Conservation (phyloP, 2,888 invertebrate genomes). For the Cryptocephalus moraei region DNA sequence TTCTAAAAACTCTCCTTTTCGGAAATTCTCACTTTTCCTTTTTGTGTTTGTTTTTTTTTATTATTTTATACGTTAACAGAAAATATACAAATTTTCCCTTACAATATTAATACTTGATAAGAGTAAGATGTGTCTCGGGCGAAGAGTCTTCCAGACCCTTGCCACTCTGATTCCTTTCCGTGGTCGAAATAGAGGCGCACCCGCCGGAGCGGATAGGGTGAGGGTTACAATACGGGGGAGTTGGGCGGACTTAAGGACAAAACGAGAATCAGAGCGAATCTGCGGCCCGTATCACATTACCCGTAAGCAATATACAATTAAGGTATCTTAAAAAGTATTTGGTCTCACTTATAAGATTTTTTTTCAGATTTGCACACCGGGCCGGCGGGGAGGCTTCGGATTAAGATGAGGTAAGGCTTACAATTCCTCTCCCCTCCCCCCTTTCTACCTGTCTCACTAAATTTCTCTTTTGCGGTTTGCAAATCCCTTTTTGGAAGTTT, state of each 20-base stretch:
- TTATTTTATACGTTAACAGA: constrained; percentile 23
- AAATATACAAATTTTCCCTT: constrained; percentile 22
- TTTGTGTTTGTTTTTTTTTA: constrained; percentile 8
- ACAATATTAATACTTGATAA: constrained; percentile 5
- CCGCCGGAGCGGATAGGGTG: no score
- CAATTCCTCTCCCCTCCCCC: background rate
- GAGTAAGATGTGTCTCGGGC: no score
- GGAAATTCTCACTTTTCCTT: background rate
- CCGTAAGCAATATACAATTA: constrained; percentile 24
- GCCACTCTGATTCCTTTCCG: no score
- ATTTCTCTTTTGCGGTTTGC: constrained; percentile 2
- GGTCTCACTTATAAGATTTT: constrained; percentile 30
- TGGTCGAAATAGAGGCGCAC: no score
- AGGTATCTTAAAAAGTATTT: constrained; percentile 33
- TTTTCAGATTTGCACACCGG: constrained; percentile 1
- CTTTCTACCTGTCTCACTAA: constrained; percentile 3
- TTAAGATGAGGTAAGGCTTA: background rate
- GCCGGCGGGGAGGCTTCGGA: constrained; percentile 6
- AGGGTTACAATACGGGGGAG: no score
- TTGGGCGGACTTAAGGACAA: no score
- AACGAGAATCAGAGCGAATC: no score
- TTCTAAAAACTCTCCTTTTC: background rate
- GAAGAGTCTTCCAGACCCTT: no score
- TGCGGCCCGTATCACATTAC: background rate
- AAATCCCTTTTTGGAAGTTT: background rate